Base-by-base conservation (phyloP, 2,797 vertebrate genomes). In the Protonibea diacanthus region DNA sequence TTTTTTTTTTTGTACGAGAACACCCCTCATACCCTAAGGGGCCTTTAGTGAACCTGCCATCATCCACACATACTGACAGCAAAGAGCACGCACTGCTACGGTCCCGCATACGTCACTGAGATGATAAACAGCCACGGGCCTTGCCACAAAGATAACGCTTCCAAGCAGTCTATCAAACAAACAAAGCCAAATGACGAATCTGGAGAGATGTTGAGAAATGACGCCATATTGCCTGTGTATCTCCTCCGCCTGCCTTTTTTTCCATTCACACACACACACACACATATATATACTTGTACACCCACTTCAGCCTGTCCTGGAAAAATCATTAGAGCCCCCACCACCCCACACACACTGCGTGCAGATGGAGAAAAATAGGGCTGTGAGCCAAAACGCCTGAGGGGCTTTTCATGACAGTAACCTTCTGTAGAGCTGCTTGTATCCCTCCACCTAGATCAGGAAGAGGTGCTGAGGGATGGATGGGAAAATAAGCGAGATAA, bases 351-450 rank as follows among this genome's bases (percentile, higher is more conserved):
- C 87, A 85, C 83, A 84, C 83, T 82, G 84, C 88, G 92, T 92
- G 89, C 86, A 92, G 90, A 92, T 89, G 88, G 89, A 91, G 87
- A 87, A 87, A 92, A 88, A 75, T 55, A 87, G 84, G 91, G 83
- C 90, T 83, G 65, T 78, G 70, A 90, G 88, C 91, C 90, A 92
- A 90, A 85, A 86, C 67, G 89, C 91, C 88, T 84, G 86, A 92
- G 91, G 91, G 90, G 80, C 74, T 91, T 92, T 92, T 93, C 86
- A 86, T 90, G 92, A 93, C 92, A 92, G 92, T 91, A 93, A 93
- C 91, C 90, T 92, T 92, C 90, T 92, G 91, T 88, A 75, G 91
- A 88, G 79, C 89, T 91, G 89, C 87, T 92, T 90, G 90, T 91
- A 86, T 92, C 82, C 85, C 76, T 86, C 86, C 79, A 86, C 87